A percentile compares a stretch with the other conserved stretches of the same genome.
Conservation (phyloP, 35 echinoderm and acorn worm genomes). For the Chiridota heheva region DNA sequence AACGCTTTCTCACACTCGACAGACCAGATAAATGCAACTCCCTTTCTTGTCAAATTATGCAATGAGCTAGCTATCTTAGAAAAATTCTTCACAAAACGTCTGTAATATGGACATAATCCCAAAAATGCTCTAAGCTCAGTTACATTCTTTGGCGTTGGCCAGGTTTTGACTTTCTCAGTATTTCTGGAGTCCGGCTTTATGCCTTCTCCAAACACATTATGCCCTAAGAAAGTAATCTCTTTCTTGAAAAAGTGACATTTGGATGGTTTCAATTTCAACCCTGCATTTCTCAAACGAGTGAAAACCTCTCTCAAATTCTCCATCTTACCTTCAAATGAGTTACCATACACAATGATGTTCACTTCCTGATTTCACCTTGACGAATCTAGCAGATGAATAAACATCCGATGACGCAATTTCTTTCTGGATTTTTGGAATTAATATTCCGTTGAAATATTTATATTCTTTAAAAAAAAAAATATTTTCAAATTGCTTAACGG, state of each 20-base stretch:
- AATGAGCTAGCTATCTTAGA: not conserved
- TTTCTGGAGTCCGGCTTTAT: conserved; percentile 53
- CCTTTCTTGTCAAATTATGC: conserved; percentile 26
- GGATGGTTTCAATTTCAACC: conserved; percentile 51
- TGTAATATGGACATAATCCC: conserved; percentile 18
- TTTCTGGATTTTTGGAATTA: too few relatives aligned
- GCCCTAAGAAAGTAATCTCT: conserved; percentile 52
- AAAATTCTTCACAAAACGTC: conserved; percentile 16
- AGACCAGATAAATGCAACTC: conserved; percentile 27
- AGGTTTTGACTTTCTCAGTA: conserved; percentile 19
- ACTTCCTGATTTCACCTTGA: too few relatives aligned
- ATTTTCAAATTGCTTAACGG: too few relatives aligned
- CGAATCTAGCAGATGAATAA: too few relatives aligned
- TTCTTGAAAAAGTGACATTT: conserved; percentile 61
- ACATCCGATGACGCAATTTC: too few relatives aligned
- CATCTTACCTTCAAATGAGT: conserved; percentile 44
- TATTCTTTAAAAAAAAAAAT: too few relatives aligned
- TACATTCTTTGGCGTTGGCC: conserved; percentile 44
- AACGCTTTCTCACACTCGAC: conserved; percentile 36
- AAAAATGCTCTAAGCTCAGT: conserved; percentile 6
- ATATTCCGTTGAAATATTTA: too few relatives aligned
- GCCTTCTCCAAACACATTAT: conserved; percentile 44
- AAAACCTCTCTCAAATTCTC: conserved; percentile 44
- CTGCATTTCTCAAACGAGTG: not conserved
- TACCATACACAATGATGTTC: conserved; percentile 52